phyloP scores from a whole-genome alignment of 2,888 invertebrate genomes.

The Archaeoteleia sp. region DNA sequence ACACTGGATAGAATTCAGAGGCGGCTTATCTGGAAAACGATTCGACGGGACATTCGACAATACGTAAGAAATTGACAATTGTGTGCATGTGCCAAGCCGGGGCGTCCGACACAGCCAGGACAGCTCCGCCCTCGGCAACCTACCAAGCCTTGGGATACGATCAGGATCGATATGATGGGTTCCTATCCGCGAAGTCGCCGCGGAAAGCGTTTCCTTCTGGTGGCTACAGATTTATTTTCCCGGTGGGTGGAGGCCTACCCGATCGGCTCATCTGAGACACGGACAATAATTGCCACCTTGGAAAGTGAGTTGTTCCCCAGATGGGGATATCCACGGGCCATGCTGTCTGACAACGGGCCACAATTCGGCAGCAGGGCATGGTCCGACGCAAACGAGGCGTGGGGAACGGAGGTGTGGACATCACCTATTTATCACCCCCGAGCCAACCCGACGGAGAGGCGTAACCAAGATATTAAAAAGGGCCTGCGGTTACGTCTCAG shows the following conservation, averaged over 20 bases:
- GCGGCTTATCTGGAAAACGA: conserved; percentile 4
- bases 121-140: background rate
- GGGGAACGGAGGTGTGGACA: conserved; percentile 21
- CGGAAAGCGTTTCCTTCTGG: conserved; percentile 36
- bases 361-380: no score
- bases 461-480: no score
- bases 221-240: conserved; percentile 54
- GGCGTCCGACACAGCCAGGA: background rate
- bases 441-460: no score
- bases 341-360: no score
- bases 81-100: background rate
- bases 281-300: conserved; percentile 10
- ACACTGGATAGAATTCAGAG: conserved; percentile 3
- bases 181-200: no score
- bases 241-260: conserved; percentile 58
- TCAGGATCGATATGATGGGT: conserved; percentile 8
- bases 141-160: no score
- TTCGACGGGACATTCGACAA: conserved; percentile 1
- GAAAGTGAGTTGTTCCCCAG: no score
- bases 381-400: background rate
- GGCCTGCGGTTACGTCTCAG: no score
- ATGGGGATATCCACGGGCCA: no score
- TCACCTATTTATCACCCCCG: conserved; percentile 40
- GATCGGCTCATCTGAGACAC: background rate
- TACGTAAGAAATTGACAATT: conserved; percentile 4